These are phyloP conservation scores for Hermetia illucens DNA, from an alignment of 1,140 invertebrate genomes.

Conservation along the genomic window DNA sequence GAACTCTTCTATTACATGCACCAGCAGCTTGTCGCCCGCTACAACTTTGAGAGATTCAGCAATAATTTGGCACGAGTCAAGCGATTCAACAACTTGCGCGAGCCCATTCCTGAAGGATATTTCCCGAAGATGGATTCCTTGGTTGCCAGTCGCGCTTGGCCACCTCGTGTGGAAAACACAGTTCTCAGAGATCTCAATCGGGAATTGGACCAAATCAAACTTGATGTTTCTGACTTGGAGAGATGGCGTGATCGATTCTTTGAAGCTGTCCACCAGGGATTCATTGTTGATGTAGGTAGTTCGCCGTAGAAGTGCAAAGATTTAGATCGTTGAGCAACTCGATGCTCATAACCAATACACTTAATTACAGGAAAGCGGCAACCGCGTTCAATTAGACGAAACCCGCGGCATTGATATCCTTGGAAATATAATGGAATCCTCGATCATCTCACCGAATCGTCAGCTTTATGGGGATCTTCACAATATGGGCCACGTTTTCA, in stretches of 20 bases:
- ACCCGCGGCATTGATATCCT: slow-evolving; percentile 60
- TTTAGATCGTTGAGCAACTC: not conserved
- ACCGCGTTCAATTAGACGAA: slow-evolving; percentile 42
- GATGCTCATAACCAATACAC: not conserved
- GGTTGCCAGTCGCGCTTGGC: slow-evolving; percentile 47
- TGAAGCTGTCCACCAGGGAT: slow-evolving; percentile 55
- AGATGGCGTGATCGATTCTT: slow-evolving; percentile 60
- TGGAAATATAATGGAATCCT: slow-evolving; percentile 65
- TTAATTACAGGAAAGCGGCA: slow-evolving; percentile 29
- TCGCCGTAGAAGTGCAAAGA: no score
- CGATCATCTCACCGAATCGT: slow-evolving; percentile 50
- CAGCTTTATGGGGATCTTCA: slow-evolving; percentile 57
- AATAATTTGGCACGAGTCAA: slow-evolving; percentile 42
- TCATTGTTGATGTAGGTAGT: slow-evolving; percentile 37
- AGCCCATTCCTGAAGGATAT: slow-evolving; percentile 51
- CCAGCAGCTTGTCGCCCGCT: slow-evolving; percentile 49
- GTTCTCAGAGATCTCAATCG: slow-evolving; percentile 47
- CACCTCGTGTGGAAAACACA: slow-evolving; percentile 42
- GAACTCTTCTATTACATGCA: slow-evolving; percentile 72
- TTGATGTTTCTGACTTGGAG: slow-evolving; percentile 53
- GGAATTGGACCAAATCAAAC: slow-evolving; percentile 45
- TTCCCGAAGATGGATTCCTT: slow-evolving; percentile 57
- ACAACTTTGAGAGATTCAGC: slow-evolving; percentile 53
- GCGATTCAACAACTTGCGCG: slow-evolving; percentile 41
- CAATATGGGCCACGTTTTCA: slow-evolving; percentile 51